Percentiles rank a stretch among this genome's conserved stretches.
These are phyloP conservation scores for Hydrolagus colliei DNA, from an alignment of 2,797 vertebrate genomes.

Conservation along the genomic window DNA sequence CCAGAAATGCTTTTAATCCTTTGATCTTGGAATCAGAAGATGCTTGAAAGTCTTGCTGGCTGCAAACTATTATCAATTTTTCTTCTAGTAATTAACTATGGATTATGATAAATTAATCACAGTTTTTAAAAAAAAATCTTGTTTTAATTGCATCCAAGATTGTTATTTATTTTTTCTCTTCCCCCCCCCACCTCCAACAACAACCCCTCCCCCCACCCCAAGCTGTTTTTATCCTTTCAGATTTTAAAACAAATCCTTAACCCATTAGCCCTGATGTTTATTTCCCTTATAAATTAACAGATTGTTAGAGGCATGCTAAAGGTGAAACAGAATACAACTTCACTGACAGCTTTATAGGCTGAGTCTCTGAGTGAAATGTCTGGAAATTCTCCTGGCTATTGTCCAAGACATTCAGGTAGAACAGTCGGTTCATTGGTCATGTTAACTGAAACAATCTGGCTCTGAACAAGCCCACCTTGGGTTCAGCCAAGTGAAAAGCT, in stretches of 20 bases:
- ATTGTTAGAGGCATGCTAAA: constrained; percentile 61
- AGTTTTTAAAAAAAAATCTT: constrained; percentile 4
- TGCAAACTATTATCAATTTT: constrained; percentile 17
- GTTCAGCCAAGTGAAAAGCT: constrained; percentile 61
- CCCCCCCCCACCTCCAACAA: no score
- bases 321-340: constrained; percentile 73
- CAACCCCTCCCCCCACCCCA: no score
- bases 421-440: constrained; percentile 67
- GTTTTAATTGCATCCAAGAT: background rate
- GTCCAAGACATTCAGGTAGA: constrained; percentile 79
- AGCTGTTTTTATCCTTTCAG: constrained; percentile 40
- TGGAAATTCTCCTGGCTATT: constrained; percentile 72
- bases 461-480: constrained; percentile 64
- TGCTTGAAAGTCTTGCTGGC: background rate
- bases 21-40: background rate
- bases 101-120: constrained; percentile 19
- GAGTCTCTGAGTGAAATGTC: constrained; percentile 65
- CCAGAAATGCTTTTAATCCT: constrained; percentile 10
- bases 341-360: constrained; percentile 78
- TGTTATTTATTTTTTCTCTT: background rate
- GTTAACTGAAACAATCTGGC: constrained; percentile 75
- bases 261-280: constrained; percentile 42
- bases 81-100: constrained; percentile 12
- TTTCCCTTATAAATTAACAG: constrained; percentile 54
- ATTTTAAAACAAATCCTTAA: constrained; percentile 51